These are phyloP conservation scores for Nemotelus nigrinus DNA, from an alignment of 2,888 invertebrate genomes.

Conservation along the genomic window DNA sequence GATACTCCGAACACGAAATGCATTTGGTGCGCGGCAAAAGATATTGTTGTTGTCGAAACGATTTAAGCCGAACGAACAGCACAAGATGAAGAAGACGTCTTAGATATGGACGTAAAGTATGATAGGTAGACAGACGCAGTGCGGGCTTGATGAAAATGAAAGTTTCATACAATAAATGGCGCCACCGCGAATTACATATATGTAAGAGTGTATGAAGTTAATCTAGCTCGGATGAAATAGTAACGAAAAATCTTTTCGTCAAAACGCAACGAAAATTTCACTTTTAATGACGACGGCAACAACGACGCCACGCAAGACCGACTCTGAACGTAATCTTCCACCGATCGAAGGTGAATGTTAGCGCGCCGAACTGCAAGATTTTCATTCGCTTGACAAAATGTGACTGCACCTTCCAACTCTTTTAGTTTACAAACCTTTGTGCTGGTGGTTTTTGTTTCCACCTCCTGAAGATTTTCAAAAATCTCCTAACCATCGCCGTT, in stretches of 20 bases:
- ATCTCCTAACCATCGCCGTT: conserved; percentile 6
- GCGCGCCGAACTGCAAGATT: conserved; percentile 21
- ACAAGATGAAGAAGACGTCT: conserved; percentile 20
- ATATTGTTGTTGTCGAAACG: conserved; percentile 3
- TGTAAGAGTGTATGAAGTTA: conserved; percentile 22
- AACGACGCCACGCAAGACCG: conserved; percentile 37
- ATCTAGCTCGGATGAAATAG: conserved; percentile 24
- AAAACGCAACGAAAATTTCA: conserved; percentile 47
- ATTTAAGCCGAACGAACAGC: conserved; percentile 1
- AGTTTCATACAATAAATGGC: conserved; percentile 35
- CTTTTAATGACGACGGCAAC: conserved; percentile 34
- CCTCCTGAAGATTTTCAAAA: conserved; percentile 25
- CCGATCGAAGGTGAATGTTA: conserved; percentile 44
- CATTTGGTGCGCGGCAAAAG: conserved; percentile 25
- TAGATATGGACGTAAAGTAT: conserved; percentile 6
- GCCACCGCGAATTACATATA: conserved; percentile 18
- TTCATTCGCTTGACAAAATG: conserved; percentile 39
- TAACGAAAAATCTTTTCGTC: conserved; percentile 35
- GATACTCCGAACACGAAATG: conserved; percentile 23
- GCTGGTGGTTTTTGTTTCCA: conserved; percentile 17
- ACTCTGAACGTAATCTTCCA: conserved; percentile 43
- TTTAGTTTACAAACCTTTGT: conserved; percentile 17
- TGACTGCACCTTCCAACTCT: conserved; percentile 5
- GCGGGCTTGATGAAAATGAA: conserved; percentile 38
- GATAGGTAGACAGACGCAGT: background rate